Percentiles rank a stretch among this genome's conserved stretches.
Conservation (phyloP, 2,113 vertebrate species). For the Burhinus bistriatus region DNA sequence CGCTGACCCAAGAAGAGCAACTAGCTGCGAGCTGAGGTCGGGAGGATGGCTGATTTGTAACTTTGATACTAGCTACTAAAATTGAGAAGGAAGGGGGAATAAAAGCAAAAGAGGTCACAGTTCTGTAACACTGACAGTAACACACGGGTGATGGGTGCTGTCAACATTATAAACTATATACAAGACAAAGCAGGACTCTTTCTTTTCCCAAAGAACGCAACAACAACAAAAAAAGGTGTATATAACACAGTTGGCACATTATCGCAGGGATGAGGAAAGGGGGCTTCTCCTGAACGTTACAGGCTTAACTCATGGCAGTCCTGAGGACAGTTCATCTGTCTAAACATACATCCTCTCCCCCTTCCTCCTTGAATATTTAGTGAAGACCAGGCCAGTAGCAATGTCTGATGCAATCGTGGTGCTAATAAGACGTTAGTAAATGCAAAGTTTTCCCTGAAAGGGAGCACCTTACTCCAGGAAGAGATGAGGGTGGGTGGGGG, state of each 20-base stretch:
- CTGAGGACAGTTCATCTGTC: conserved; percentile 27
- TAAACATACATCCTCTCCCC: conserved; percentile 9
- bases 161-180: conserved; percentile 78
- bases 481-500: background rate
- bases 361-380: conserved; percentile 1
- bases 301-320: conserved; percentile 12
- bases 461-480: conserved; percentile 21
- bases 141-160: conserved; percentile 61
- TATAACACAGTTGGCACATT: conserved; percentile 33
- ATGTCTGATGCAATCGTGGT: background rate
- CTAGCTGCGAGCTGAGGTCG: background rate
- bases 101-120: conserved; percentile 59
- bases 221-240: background rate
- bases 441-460: background rate
- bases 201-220: background rate
- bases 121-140: conserved; percentile 76
- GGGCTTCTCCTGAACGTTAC: background rate
- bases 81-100: background rate
- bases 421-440: background rate
- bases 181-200: conserved; percentile 64
- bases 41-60: background rate
- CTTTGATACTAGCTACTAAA: conserved; percentile 41
- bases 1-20: conserved; percentile 12
- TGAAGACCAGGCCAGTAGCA: background rate
- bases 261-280: background rate